These are phyloP conservation scores for Muricea muricata DNA, from an alignment of 92 coral and sea anemone species.

Conservation along the genomic window DNA sequence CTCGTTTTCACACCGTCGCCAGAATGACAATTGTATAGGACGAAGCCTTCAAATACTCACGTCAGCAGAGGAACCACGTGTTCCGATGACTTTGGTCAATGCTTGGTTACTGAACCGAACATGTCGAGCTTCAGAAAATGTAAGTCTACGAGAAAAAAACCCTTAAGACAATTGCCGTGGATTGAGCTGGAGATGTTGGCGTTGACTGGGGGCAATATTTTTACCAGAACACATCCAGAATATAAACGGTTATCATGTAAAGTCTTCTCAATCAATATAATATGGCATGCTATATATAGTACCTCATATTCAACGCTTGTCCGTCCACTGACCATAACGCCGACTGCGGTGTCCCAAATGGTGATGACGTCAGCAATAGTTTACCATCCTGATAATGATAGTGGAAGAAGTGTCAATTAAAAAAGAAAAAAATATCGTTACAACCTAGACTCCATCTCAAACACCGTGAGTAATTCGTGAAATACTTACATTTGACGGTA, in stretches of 20 bases:
- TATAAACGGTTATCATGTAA: too few relatives aligned
- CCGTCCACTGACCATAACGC: slow-evolving; percentile 92
- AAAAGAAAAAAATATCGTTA: not conserved
- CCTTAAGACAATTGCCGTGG: not conserved
- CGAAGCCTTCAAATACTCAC: slow-evolving; percentile 66
- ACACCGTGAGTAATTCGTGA: not conserved
- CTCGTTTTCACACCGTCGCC: too few relatives aligned
- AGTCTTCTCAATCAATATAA: too few relatives aligned
- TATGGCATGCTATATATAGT: slow-evolving; percentile 17
- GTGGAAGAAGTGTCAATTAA: not conserved
- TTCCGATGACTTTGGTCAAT: slow-evolving; percentile 83
- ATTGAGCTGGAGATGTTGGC: too few relatives aligned
- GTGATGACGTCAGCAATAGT: slow-evolving; percentile 82
- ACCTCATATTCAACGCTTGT: slow-evolving; percentile 83
- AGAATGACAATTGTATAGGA: too few relatives aligned
- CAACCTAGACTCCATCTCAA: too few relatives aligned
- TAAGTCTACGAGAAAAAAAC: slow-evolving; percentile 55
- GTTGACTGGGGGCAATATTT: too few relatives aligned
- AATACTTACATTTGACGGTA: slow-evolving; percentile 75
- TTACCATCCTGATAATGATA: slow-evolving; percentile 70
- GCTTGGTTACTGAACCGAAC: slow-evolving; percentile 86
- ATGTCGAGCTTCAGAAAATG: slow-evolving; percentile 81
- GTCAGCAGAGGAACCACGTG: slow-evolving; percentile 85
- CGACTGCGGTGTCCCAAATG: slow-evolving; percentile 84
- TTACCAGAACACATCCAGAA: too few relatives aligned